Base-by-base conservation (phyloP, 2,888 invertebrate genomes). In the Terebella lapidaria region DNA sequence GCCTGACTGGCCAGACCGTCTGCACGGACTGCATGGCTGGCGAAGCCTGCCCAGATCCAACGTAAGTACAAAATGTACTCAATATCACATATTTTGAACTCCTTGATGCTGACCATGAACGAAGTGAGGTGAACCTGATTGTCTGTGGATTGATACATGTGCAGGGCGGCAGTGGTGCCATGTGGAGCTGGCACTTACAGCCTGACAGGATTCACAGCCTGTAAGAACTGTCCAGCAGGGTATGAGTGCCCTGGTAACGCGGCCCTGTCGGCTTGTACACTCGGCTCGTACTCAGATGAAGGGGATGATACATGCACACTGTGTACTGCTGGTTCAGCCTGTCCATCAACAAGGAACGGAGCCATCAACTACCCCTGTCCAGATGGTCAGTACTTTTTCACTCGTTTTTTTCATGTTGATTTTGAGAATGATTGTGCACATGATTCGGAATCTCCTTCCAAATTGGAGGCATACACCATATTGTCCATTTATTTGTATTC, bases 141-240 rank as follows among this genome's bases (percentile, higher is more conserved):
- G 10, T 35, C n/a, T n/a, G n/a, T 35, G 10, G 10, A 35, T 35
- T n/a, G n/a, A n/a, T n/a, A n/a, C n/a, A n/a, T n/a, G n/a, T 35
- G n/a, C 58, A 64, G 64, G 5, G 24, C 24, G 3, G 60, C 59
- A 4, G 71, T 73, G 3, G 57, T 58, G 1, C 55, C 62, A 24
- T 77, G 77, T 67, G 27, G 46, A 2, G 3, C 62, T 25, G 74
- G 74, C 10, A 62, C 64, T 52, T 77, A 76, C 70, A 73, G 74
- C 59, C 53, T 68, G 0, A 62, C 60, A 46, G 71, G 72, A 29
- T 29, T 61, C 3, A 58, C 59, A 0, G 45, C 30, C 3, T 78
- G 78, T 60, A 68, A 68, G 1, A 24, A 49, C 1, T 77, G 77
- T 59, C 76, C 76, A 5, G 75, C 75, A 24, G 77, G 78, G 0